Evolutionary conservation across 2,888 invertebrate species (phyloP), one percentile per base, ranked within the genome.

Genomic region (Gari tellinella): DNA sequence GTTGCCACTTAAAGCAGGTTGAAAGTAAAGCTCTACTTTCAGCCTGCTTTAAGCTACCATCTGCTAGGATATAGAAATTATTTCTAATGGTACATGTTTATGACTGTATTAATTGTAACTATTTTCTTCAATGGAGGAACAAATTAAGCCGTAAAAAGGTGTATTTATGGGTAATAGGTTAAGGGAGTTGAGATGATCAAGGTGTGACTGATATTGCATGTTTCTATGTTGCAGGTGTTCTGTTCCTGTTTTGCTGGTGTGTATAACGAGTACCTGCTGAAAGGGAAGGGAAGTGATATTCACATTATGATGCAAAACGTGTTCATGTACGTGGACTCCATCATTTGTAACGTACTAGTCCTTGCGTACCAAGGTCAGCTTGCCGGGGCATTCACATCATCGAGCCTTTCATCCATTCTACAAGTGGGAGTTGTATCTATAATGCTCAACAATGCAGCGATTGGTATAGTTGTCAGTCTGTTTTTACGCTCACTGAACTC

Each of bases 211-310:
- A n/a, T n/a, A n/a, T n/a, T n/a, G n/a, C n/a, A n/a, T n/a, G n/a
- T n/a, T n/a, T 21, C 56, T 41, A 25, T 85, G 23, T 77, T 96
- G 21, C 95, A 98, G 94, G 96, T 96, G 56, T 94, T 97, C 79
- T 97, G 96, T 89, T 98, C 98, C 0, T 98, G 98, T 85, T 93
- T 97, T 72, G 98, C 98, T 0, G 98, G 98, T 7, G 98, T 98
- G 2, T 99, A 98, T 92, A 98, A 98, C 91, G 98, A 99, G 91
- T 97, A 96, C 92, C 93, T 99, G 60, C 93, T 99, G 3, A 98
- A 98, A 93, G 95, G 95, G 31, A 94, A 95, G 85, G 97, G 97
- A 19, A 94, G 95, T 2, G 95, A 95, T 80, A 95, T 97, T 0
- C 96, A 97, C 89, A 96, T 98, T 87, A 97, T 96, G 92, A 93